These are phyloP conservation scores for Marasmarcha lunaedactyla DNA, from an alignment of 2,888 invertebrate genomes.

Conservation along the genomic window DNA sequence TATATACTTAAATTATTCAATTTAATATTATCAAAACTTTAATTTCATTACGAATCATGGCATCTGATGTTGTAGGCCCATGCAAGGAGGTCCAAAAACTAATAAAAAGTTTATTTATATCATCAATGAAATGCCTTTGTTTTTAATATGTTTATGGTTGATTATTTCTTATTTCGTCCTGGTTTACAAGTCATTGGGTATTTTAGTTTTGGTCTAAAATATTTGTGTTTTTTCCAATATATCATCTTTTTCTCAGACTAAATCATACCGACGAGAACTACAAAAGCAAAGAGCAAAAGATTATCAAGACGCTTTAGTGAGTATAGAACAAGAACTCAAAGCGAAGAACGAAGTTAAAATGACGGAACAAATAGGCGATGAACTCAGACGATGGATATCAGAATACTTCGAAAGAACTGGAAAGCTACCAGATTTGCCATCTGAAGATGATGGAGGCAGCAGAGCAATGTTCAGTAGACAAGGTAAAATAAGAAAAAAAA, in stretches of 20 bases:
- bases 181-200: too few species aligned
- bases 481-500: conserved; percentile 43
- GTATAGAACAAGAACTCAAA: conserved; percentile 74
- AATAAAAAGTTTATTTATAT: too few species aligned
- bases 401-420: conserved; percentile 86
- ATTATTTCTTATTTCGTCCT: too few species aligned
- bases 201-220: too few species aligned
- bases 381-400: conserved; percentile 88
- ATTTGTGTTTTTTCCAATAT: too few species aligned
- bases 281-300: conserved; percentile 77
- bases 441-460: conserved; percentile 92
- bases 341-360: conserved; percentile 80
- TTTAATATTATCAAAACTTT: too few species aligned
- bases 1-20: too few species aligned
- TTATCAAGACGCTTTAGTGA: conserved; percentile 76
- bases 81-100: too few species aligned
- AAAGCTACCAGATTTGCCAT: conserved; percentile 91
- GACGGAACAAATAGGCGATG: conserved; percentile 88
- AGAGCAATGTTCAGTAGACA: conserved; percentile 84
- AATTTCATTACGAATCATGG: too few species aligned
- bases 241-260: conserved; percentile 43
- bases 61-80: too few species aligned
- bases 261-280: conserved; percentile 69
- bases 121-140: too few species aligned
- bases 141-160: too few species aligned